Conservation (phyloP, 2,797 vertebrate genomes). For the Takifugu rubripes region DNA sequence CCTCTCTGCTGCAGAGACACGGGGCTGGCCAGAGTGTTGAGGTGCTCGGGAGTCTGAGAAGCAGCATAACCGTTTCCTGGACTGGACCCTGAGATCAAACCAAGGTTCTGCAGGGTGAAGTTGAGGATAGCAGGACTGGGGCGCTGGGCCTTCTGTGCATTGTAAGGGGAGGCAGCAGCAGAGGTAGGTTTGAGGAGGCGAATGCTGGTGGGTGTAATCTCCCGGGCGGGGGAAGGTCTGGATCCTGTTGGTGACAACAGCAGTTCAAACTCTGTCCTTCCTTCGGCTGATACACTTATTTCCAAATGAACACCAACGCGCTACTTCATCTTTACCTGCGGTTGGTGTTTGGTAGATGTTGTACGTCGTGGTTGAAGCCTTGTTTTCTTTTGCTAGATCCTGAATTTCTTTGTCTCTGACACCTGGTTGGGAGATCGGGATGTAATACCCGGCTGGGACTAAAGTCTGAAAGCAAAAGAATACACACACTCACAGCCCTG, state of each 20-base stretch:
- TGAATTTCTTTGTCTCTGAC: conserved; percentile 67
- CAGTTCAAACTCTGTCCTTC: background rate
- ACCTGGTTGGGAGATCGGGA: conserved; percentile 83
- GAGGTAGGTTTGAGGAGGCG: conserved; percentile 63
- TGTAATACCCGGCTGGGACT: conserved; percentile 88
- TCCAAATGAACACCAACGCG: background rate
- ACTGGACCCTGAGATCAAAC: conserved; percentile 79
- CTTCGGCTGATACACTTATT: background rate
- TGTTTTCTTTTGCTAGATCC: conserved; percentile 55
- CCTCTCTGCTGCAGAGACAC: conserved; percentile 72
- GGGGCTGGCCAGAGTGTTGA: conserved; percentile 53
- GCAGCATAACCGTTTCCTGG: conserved; percentile 29
- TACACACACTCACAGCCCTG: background rate
- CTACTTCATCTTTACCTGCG: conserved; percentile 69
- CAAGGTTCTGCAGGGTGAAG: conserved; percentile 89
- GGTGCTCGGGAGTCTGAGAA: conserved; percentile 58
- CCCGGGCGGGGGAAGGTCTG: conserved; percentile 55
- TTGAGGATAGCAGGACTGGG: conserved; percentile 87
- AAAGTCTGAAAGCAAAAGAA: conserved; percentile 74
- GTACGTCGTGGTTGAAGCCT: conserved; percentile 73
- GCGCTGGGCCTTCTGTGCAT: conserved; percentile 66
- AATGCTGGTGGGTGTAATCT: conserved; percentile 71
- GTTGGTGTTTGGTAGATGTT: conserved; percentile 82
- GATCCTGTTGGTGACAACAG: conserved; percentile 57
- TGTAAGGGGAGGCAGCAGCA: conserved; percentile 64